Percentiles rank a stretch among this genome's conserved stretches.
Evolutionary conservation across 2,113 vertebrate species (phyloP).

Genomic region (Saguinus midas): DNA sequence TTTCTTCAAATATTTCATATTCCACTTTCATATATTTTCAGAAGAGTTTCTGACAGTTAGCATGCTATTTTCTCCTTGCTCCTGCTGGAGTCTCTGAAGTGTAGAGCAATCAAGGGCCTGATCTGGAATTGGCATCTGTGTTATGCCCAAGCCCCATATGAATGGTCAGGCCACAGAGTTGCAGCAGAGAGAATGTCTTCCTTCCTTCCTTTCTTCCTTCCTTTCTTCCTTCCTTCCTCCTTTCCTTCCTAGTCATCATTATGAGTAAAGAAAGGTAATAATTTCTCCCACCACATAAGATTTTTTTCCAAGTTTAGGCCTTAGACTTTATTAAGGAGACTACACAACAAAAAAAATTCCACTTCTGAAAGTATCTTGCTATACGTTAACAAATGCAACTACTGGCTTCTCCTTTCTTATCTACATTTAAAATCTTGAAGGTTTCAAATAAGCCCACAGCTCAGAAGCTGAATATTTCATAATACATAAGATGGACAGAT

Average conservation of each 20-base stretch:
- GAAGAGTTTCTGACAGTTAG: background rate
- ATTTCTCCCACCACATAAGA: background rate
- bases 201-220: background rate
- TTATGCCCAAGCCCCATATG: too few species aligned
- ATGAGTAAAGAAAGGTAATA: background rate
- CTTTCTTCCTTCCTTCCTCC: background rate
- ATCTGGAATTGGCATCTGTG: background rate
- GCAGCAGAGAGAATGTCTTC: background rate
- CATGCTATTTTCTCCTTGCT: background rate
- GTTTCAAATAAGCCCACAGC: slow-evolving; percentile 20
- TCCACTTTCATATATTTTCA: background rate
- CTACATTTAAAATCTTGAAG: slow-evolving; percentile 51
- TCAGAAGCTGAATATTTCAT: background rate
- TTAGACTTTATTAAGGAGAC: slow-evolving; percentile 3
- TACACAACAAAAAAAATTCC: background rate
- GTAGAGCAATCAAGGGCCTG: background rate
- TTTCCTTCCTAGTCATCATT: background rate
- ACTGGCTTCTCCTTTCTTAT: slow-evolving; percentile 46
- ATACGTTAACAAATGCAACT: background rate
- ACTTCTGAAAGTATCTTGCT: background rate
- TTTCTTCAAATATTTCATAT: background rate
- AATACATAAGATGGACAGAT: background rate
- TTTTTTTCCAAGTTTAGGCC: background rate
- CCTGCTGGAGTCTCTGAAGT: background rate
- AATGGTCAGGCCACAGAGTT: background rate